phyloP scores from a whole-genome alignment of 2,797 vertebrate species.

The Pitangus sulphuratus region DNA sequence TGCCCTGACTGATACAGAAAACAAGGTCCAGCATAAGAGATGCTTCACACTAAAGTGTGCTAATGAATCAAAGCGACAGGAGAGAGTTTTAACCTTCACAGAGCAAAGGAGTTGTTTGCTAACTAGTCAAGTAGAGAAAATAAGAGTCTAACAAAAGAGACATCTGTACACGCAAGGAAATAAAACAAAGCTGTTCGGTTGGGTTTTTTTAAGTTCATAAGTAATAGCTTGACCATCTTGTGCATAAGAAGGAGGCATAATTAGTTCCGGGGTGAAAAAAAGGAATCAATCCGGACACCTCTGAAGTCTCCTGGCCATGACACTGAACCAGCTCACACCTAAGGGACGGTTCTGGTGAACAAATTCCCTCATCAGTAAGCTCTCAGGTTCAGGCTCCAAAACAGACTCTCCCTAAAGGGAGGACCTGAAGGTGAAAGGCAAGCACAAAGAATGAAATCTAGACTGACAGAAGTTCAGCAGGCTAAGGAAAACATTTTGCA shows the following conservation, averaged over 20 bases:
- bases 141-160: not conserved
- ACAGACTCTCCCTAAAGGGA: not conserved
- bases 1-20: slow-evolving; percentile 44
- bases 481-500: not conserved
- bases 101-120: not conserved
- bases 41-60: slow-evolving; percentile 43
- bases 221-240: not conserved
- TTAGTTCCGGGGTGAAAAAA: not conserved
- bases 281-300: not conserved
- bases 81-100: slow-evolving; percentile 31
- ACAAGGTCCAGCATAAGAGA: slow-evolving; percentile 36
- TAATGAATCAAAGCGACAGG: slow-evolving; percentile 55
- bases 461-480: slow-evolving; percentile 21
- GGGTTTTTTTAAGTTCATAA: not conserved
- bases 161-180: not conserved
- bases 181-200: not conserved
- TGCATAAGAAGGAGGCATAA: not conserved
- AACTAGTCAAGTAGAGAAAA: not conserved
- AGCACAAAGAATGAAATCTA: not conserved
- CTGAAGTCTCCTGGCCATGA: not conserved
- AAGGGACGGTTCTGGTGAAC: not conserved
- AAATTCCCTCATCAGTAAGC: not conserved
- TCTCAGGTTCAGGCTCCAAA: not conserved
- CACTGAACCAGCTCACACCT: not conserved
- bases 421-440: not conserved